phyloP scores from a whole-genome alignment of 2,797 vertebrate genomes.

The Argyrosomus regius region DNA sequence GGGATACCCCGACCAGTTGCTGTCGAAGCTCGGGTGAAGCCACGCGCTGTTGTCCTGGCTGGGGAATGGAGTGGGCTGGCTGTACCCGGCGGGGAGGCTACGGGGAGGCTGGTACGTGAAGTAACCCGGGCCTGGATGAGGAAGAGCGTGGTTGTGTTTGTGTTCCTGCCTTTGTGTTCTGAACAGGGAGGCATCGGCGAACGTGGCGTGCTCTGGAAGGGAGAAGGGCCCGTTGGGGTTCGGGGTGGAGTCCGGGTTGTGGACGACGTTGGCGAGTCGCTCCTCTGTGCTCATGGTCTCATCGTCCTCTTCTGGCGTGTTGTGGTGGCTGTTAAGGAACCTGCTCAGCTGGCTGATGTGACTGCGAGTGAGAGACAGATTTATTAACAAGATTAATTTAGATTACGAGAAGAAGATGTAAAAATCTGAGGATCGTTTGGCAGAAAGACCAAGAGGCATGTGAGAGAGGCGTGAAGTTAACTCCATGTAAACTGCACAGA shows the following conservation, averaged over 20 bases:
- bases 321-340: slow-evolving; percentile 54
- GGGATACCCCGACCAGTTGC: slow-evolving; percentile 75
- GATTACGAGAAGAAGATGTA: too few relatives aligned
- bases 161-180: slow-evolving; percentile 13
- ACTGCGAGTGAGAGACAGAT: slow-evolving; percentile 22
- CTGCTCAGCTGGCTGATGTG: slow-evolving; percentile 53
- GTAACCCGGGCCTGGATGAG: slow-evolving; percentile 52
- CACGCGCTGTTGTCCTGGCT: slow-evolving; percentile 73
- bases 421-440: too few relatives aligned
- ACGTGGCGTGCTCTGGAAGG: not conserved
- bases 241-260: not conserved
- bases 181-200: slow-evolving; percentile 20
- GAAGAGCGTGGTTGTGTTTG: slow-evolving; percentile 6
- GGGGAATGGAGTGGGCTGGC: slow-evolving; percentile 82
- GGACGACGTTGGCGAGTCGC: slow-evolving; percentile 18
- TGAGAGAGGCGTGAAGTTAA: too few relatives aligned
- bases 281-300: slow-evolving; percentile 81
- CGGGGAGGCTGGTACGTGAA: slow-evolving; percentile 63
- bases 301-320: slow-evolving; percentile 85
- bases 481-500: too few relatives aligned
- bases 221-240: not conserved
- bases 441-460: too few relatives aligned
- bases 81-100: slow-evolving; percentile 64
- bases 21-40: slow-evolving; percentile 71
- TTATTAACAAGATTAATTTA: not conserved